Evolutionary conservation across 2,888 invertebrate species (phyloP).

Genomic region (Callyntrura guangdongensis): DNA sequence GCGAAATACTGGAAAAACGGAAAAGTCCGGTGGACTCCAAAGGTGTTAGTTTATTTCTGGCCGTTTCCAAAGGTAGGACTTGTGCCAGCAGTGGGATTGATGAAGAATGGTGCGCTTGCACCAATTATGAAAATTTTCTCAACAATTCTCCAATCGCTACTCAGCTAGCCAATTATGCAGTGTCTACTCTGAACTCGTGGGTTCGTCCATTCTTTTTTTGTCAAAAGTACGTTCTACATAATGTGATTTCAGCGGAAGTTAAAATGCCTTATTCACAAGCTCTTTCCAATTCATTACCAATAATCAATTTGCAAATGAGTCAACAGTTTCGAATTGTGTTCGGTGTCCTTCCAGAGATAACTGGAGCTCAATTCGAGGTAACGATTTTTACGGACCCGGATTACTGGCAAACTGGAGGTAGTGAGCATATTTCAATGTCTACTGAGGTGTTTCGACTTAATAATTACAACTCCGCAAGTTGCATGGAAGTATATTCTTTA

Average conservation of each 20-base stretch:
- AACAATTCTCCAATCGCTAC: neutral
- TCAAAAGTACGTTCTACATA: neutral
- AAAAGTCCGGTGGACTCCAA: neutral
- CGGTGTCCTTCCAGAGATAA: neutral
- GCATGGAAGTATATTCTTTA: slow-evolving; percentile 47
- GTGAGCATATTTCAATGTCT: slow-evolving; percentile 38
- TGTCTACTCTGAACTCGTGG: slow-evolving; percentile 58
- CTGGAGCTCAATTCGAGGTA: slow-evolving; percentile 50
- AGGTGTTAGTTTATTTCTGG: slow-evolving; percentile 64
- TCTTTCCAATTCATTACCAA: neutral
- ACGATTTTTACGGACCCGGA: slow-evolving; percentile 32
- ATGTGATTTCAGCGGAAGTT: slow-evolving; percentile 34
- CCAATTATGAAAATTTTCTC: slow-evolving; percentile 14
- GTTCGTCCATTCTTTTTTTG: slow-evolving; percentile 42
- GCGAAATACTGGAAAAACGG: neutral
- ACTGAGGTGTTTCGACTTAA: slow-evolving; percentile 62
- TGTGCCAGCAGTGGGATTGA: slow-evolving; percentile 71
- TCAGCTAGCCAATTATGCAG: slow-evolving; percentile 49
- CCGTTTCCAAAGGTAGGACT: slow-evolving; percentile 60
- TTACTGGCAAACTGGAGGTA: slow-evolving; percentile 12
- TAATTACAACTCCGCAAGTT: neutral
- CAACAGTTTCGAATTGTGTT: slow-evolving; percentile 37
- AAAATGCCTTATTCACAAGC: neutral
- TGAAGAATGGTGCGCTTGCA: slow-evolving; percentile 74
- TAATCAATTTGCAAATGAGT: neutral